Evolutionary conservation across 2,888 invertebrate genomes (phyloP), one percentile per base, ranked within the genome.

Genomic region (Beris chalybata): DNA sequence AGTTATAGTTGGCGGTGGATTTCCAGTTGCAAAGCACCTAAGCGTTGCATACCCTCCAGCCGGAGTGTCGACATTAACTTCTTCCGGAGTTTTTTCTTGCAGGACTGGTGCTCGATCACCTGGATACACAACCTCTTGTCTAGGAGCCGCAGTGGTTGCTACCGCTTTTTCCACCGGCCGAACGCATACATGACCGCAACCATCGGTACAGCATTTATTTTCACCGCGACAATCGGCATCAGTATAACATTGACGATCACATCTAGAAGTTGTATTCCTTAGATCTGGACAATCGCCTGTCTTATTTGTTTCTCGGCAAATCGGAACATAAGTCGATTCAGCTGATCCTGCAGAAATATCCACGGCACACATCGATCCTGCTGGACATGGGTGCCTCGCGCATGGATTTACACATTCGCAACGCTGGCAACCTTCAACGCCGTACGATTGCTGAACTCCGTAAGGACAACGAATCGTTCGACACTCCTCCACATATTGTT

Each of bases 391-490:
- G 64, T 84, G 78, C 7, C 77, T 77, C 44, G 83, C 82, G 76
- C 95, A 95, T 0, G 93, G 93, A 79, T 93, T 87, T 58, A 85
- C 83, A 74, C 91, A 92, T 43, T 84, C 82, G 79, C 94, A 95
- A 45, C 85, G 83, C 70, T 86, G 85, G 78, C 94, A 94, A 50
- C 87, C 86, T 52, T 84, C 73, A 76, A 61, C 80, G 74, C 74
- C 85, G 0, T 86, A 83, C 70, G 82, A 85, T 29, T 87, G 85
- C 66, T 87, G 85, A 3, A 88, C 79, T 6, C 92, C 93, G 74
- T 89, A 90, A 4, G 87, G 85, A 79, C 94, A 95, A 11, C 84
- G 84, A 13, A 89, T 76, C 0, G 79, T 78, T 0, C 78, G 78
- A 75, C 92, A 92, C 73, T 89, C 86, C 29, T 85, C 84, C 53